Evolutionary conservation across 2,113 vertebrate genomes (phyloP).

Genomic region (Hydrochoerus hydrochaeris): DNA sequence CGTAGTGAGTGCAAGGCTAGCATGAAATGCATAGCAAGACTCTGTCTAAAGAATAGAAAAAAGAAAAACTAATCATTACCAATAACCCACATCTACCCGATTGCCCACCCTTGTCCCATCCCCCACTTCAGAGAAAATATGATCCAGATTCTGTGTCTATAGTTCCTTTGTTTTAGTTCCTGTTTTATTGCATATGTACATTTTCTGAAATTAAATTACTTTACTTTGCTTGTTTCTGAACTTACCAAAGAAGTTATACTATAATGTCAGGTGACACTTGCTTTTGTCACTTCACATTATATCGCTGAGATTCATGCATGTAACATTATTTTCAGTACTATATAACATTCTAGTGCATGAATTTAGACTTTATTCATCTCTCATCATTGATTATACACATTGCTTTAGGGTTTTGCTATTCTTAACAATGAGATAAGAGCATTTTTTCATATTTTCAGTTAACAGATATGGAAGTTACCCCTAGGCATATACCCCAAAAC

Average conservation of each 20-base stretch:
- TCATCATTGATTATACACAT: neutral
- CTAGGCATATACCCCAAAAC: neutral
- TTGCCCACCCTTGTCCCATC: neutral
- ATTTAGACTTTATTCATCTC: neutral
- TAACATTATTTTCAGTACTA: neutral
- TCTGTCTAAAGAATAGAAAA: neutral
- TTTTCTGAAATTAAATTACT: neutral
- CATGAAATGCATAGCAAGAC: neutral
- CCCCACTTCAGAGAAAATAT: neutral
- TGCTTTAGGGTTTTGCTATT: neutral
- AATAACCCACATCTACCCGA: neutral
- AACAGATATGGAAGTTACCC: neutral
- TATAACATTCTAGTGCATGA: neutral
- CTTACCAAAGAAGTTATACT: neutral
- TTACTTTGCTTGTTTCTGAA: constrained; percentile 32
- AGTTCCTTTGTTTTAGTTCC: constrained; percentile 12
- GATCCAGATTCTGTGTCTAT: neutral
- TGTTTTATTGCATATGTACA: neutral
- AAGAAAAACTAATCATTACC: neutral
- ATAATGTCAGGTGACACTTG: neutral
- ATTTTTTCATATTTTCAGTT: neutral
- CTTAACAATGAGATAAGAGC: neutral
- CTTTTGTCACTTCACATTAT: constrained; percentile 2
- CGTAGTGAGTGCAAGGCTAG: neutral
- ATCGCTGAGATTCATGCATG: neutral